These are phyloP conservation scores for Pao palembangensis DNA, from an alignment of 2,113 vertebrate genomes.

Conservation along the genomic window DNA sequence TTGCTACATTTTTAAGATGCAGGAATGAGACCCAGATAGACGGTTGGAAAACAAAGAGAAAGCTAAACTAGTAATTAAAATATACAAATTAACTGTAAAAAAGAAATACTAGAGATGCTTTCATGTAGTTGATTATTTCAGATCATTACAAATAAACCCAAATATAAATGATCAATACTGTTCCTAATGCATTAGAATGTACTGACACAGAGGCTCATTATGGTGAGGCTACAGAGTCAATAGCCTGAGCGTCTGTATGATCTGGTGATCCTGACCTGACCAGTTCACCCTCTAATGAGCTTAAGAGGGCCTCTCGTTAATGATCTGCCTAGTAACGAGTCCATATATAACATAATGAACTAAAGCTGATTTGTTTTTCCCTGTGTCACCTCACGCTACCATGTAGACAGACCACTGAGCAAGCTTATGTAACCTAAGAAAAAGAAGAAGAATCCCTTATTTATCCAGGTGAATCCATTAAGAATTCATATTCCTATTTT, in stretches of 20 bases:
- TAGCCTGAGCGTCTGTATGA: conserved; percentile 29
- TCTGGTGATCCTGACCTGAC: conserved; percentile 37
- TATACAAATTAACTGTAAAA: too few relatives aligned
- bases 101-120: too few relatives aligned
- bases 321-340: conserved; percentile 42
- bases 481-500: too few relatives aligned
- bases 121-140: too few relatives aligned
- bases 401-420: not conserved
- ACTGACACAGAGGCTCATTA: conserved; percentile 1
- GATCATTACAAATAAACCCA: not conserved
- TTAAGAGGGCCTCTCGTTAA: conserved; percentile 44
- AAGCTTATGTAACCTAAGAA: conserved; percentile 11
- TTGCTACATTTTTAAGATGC: too few relatives aligned
- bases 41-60: too few relatives aligned
- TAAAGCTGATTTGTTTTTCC: conserved; percentile 49
- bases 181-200: not conserved
- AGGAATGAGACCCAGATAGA: too few relatives aligned
- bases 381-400: conserved; percentile 35
- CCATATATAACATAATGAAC: conserved; percentile 19
- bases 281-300: conserved; percentile 48
- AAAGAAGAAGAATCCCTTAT: too few relatives aligned
- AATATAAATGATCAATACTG: not conserved
- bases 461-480: too few relatives aligned
- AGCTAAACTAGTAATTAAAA: too few relatives aligned
- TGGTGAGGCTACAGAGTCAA: conserved; percentile 33